These are phyloP conservation scores for Imbricaverruca yamaguchii DNA, from an alignment of 2,888 invertebrate species.

Conservation along the genomic window DNA sequence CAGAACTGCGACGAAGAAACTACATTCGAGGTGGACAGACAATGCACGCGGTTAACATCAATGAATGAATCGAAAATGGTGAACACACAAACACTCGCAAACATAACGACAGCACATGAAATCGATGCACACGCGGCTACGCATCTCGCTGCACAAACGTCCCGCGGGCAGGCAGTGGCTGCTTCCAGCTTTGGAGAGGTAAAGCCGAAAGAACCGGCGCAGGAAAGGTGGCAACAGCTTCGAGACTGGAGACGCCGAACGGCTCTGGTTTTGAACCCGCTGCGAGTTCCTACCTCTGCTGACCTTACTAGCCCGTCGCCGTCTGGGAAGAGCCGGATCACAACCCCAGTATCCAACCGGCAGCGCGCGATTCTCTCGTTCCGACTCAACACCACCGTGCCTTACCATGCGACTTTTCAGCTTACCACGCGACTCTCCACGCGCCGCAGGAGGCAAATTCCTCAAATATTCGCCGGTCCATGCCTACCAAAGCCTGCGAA, in stretches of 20 bases:
- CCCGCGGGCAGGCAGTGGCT: too few relatives aligned
- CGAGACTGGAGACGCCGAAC: neutral
- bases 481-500: neutral
- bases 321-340: neutral
- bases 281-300: neutral
- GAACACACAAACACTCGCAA: too few relatives aligned
- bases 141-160: too few relatives aligned
- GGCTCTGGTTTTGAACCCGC: neutral
- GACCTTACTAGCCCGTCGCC: neutral
- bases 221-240: neutral
- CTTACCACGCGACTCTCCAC: neutral
- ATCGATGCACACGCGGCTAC: too few relatives aligned
- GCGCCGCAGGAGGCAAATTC: neutral
- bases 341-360: neutral
- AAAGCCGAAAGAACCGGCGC: too few relatives aligned
- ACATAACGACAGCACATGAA: too few relatives aligned
- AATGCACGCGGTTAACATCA: too few relatives aligned
- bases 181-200: too few relatives aligned
- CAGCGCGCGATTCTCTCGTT: neutral
- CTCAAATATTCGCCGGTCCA: neutral
- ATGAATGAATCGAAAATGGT: too few relatives aligned
- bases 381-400: neutral
- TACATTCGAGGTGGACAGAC: too few relatives aligned
- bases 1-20: too few relatives aligned
- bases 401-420: neutral